Evolutionary conservation across 2,797 vertebrate species (phyloP), one percentile per base, ranked within the genome.

Genomic region (Catostomus latipinnis): DNA sequence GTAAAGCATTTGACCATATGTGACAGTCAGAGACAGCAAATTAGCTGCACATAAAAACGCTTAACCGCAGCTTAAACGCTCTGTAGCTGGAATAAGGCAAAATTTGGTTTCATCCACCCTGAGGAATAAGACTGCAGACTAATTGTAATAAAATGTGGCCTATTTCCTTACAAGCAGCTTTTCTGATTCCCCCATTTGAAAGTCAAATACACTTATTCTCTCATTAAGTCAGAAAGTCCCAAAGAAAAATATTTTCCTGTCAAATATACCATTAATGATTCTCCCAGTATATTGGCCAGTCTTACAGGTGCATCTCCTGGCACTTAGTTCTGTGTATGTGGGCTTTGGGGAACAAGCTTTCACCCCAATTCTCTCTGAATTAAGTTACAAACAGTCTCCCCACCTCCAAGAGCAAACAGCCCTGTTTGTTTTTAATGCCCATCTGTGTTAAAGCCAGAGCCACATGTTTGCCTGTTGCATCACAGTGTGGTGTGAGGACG

Each of bases 361-460:
- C 66, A 53, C 68, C 53, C 50, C 48, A 68, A 34, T 67, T 83
- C 84, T 83, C 78, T 78, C 66, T 75, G 79, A 75, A 73, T 80
- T 78, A 74, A 66, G 67, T 75, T 68, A 71, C 67, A 78, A 34
- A 34, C 53, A 63, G 71, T 65, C 79, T 54, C 66, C 76, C 46
- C 54, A 69, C 73, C 73, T 78, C 83, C 46, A 66, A 71, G 74
- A 69, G 76, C 34, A 4, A 76, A 81, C 74, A 75, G 81, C 48
- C 57, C 73, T 84, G 84, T 86, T 84, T 86, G 86, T 80, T 83
- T 86, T 86, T 65, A 66, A 75, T 74, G 70, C 75, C 66, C 83
- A 80, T 82, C 71, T 83, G 83, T 80, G 80, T 77, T 82, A 49
- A 80, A 84, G 74, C 57, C 71, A 62, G 63, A 74, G 67, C 70